These are phyloP conservation scores for Nephrotoma guestfalica DNA, from an alignment of 2,888 invertebrate species.

Conservation along the genomic window DNA sequence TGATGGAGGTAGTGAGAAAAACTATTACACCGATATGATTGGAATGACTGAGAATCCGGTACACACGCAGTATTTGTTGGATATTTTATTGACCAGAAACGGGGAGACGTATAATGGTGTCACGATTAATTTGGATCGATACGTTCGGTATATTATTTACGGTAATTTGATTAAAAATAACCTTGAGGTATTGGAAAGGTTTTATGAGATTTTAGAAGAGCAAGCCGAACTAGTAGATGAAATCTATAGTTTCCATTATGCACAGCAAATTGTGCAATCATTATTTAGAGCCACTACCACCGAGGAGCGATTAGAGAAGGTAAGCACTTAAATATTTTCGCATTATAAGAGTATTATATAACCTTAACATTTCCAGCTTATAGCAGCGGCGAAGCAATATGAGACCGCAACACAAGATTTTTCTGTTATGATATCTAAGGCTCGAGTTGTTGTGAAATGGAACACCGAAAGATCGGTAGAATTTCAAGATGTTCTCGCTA, in stretches of 20 bases:
- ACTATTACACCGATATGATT: background rate
- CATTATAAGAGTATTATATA: background rate
- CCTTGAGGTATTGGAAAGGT: background rate
- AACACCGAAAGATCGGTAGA: background rate
- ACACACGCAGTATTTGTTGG: background rate
- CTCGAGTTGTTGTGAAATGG: background rate
- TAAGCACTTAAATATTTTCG: background rate
- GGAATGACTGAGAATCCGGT: background rate
- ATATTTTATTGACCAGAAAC: background rate
- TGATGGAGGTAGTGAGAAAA: background rate
- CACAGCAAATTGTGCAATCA: background rate
- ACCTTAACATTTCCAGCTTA: background rate
- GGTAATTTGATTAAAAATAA: background rate
- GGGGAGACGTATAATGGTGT: background rate
- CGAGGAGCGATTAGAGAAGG: background rate
- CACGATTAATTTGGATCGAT: background rate
- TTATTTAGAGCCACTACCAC: background rate
- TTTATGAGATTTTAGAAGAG: background rate
- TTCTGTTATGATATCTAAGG: background rate
- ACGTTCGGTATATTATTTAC: background rate
- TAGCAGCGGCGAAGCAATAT: background rate
- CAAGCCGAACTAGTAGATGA: background rate
- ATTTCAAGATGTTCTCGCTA: background rate
- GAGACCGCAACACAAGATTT: background rate
- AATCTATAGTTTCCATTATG: background rate